phyloP scores from a whole-genome alignment of 2,797 vertebrate genomes.

The Arctocebus calabarensis region DNA sequence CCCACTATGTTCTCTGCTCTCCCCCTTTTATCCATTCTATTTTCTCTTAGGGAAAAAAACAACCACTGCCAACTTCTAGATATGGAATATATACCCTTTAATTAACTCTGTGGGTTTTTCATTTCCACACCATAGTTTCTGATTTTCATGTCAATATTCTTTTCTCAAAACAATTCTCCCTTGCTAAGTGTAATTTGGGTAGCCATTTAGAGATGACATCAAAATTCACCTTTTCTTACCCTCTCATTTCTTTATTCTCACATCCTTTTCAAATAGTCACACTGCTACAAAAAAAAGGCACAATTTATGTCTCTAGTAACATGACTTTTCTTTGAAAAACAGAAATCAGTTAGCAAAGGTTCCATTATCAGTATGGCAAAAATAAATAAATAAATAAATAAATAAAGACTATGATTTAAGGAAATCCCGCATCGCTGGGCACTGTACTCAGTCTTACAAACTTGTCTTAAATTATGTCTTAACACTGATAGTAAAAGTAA shows the following conservation, averaged over 20 bases:
- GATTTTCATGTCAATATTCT: slow-evolving; percentile 44
- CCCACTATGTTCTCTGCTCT: not conserved
- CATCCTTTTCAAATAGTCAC: slow-evolving; percentile 46
- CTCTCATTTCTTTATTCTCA: slow-evolving; percentile 54
- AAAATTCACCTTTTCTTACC: slow-evolving; percentile 63
- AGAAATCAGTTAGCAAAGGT: slow-evolving; percentile 50
- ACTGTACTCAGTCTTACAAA: not conserved
- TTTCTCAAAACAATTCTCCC: slow-evolving; percentile 43
- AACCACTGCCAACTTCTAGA: not conserved
- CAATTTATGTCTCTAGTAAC: slow-evolving; percentile 80
- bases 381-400: not conserved
- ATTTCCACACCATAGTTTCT: slow-evolving; percentile 46
- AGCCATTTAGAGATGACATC: slow-evolving; percentile 44
- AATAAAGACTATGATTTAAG: not conserved
- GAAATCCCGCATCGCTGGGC: not conserved
- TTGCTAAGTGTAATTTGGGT: slow-evolving; percentile 24
- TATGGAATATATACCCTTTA: slow-evolving; percentile 35
- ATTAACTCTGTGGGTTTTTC: slow-evolving; percentile 11
- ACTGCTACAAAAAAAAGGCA: slow-evolving; percentile 58
- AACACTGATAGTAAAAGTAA: not conserved
- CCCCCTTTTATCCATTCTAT: not conserved
- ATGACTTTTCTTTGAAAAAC: slow-evolving; percentile 83
- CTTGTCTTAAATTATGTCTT: not conserved
- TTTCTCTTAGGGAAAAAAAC: not conserved
- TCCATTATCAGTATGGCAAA: slow-evolving; percentile 23